Evolutionary conservation across 2,797 vertebrate species (phyloP).

Genomic region (Melanotaenia boesemani): DNA sequence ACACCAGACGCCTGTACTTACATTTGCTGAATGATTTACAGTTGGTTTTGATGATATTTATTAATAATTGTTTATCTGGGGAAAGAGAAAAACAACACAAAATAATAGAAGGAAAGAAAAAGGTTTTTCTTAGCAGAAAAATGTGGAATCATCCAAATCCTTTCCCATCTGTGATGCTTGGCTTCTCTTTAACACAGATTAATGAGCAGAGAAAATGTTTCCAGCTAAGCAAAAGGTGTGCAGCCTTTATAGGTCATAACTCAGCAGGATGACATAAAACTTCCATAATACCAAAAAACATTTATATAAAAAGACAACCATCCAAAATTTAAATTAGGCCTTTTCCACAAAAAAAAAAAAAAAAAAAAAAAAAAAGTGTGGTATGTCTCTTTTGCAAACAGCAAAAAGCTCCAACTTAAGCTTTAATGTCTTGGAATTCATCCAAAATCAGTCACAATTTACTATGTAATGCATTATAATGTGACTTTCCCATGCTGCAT

Average conservation of each 20-base stretch:
- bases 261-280: slow-evolving; percentile 38
- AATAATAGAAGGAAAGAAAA: background rate
- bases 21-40: slow-evolving; percentile 4
- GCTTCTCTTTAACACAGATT: slow-evolving; percentile 16
- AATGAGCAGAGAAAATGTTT: slow-evolving; percentile 12
- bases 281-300: background rate
- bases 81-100: slow-evolving; percentile 3
- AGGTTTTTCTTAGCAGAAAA: slow-evolving; percentile 1
- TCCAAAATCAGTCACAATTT: background rate
- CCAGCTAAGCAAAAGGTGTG: slow-evolving; percentile 11
- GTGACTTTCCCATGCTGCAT: background rate
- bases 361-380: no score
- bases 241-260: slow-evolving; percentile 23
- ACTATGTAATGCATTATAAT: background rate
- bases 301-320: slow-evolving; percentile 10
- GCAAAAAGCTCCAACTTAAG: background rate
- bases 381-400: no score
- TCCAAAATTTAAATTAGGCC: slow-evolving; percentile 5
- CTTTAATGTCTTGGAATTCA: background rate
- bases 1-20: background rate
- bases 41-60: background rate
- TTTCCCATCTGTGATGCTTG: slow-evolving; percentile 1
- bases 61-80: background rate
- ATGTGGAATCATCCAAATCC: slow-evolving; percentile 2
- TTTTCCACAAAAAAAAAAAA: background rate